These are phyloP conservation scores for Esox masquinongy DNA, from an alignment of 2,797 vertebrate genomes.

Conservation along the genomic window DNA sequence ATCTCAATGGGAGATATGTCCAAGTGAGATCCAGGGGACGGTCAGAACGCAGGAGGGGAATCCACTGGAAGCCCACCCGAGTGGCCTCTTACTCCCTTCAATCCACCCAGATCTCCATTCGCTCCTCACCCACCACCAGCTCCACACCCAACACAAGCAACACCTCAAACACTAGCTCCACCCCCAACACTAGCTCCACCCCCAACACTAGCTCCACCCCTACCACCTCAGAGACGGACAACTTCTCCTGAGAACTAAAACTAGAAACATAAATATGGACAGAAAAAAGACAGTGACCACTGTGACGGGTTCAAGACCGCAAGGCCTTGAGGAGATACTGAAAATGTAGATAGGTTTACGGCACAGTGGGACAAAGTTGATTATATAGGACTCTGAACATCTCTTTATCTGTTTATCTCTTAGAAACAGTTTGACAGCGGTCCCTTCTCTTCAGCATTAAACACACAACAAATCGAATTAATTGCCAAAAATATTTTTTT, in stretches of 20 bases:
- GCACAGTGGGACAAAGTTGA: background rate
- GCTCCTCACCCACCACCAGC: slow-evolving; percentile 17
- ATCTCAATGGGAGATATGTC: slow-evolving; percentile 85
- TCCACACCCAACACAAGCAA: slow-evolving; percentile 53
- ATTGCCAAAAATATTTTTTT: background rate
- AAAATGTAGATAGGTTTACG: background rate
- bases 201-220: slow-evolving; percentile 31
- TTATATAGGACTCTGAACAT: background rate
- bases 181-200: slow-evolving; percentile 53
- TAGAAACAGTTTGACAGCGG: background rate
- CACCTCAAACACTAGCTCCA: slow-evolving; percentile 54
- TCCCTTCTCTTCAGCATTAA: background rate
- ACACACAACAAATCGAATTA: background rate
- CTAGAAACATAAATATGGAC: background rate
- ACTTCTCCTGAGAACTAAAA: slow-evolving; percentile 37
- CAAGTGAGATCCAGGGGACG: slow-evolving; percentile 70
- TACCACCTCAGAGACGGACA: slow-evolving; percentile 27
- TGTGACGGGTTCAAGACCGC: background rate
- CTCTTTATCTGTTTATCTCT: background rate
- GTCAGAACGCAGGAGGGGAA: slow-evolving; percentile 73
- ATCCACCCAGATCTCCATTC: slow-evolving; percentile 85
- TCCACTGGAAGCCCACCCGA: slow-evolving; percentile 79
- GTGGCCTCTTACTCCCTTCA: slow-evolving; percentile 75
- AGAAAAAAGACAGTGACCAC: background rate
- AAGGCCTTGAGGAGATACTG: background rate